Conservation (phyloP, 2,797 vertebrate genomes). For the Chaenodraco wilsoni region DNA sequence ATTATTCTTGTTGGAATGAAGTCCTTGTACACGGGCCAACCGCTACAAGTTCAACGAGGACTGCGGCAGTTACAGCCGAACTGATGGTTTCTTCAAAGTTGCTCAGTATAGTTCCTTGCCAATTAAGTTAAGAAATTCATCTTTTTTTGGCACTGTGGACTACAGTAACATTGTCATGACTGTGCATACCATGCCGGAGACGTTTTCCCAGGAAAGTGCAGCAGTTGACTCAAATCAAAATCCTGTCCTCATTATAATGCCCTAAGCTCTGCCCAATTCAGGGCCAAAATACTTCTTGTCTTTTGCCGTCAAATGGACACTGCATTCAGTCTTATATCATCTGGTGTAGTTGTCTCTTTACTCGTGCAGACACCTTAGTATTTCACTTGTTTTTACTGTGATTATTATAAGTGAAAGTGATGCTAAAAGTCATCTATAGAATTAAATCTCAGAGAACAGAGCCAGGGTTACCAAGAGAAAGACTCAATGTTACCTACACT, state of each 20-base stretch:
- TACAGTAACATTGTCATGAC: neutral
- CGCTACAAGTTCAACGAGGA: neutral
- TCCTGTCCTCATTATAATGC: neutral
- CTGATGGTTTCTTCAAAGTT: neutral
- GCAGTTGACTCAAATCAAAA: neutral
- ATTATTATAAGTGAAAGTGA: neutral
- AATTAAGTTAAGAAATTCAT: neutral
- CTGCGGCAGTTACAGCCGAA: neutral
- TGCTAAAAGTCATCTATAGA: neutral
- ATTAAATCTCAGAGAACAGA: neutral
- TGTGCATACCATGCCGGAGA: neutral
- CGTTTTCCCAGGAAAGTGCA: neutral
- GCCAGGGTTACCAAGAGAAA: neutral
- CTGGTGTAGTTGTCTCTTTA: no score
- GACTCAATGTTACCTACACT: neutral
- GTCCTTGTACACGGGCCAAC: neutral
- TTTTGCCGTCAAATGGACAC: neutral
- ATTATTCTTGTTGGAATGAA: neutral
- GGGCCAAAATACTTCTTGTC: neutral
- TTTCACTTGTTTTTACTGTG: neutral
- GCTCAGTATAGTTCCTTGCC: neutral
- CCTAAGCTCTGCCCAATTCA: neutral
- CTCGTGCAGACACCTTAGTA: neutral
- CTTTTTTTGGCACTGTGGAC: neutral
- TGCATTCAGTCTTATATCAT: neutral